Conservation (phyloP, 2,797 vertebrate genomes). For the Enteromius thamalakanensis region DNA sequence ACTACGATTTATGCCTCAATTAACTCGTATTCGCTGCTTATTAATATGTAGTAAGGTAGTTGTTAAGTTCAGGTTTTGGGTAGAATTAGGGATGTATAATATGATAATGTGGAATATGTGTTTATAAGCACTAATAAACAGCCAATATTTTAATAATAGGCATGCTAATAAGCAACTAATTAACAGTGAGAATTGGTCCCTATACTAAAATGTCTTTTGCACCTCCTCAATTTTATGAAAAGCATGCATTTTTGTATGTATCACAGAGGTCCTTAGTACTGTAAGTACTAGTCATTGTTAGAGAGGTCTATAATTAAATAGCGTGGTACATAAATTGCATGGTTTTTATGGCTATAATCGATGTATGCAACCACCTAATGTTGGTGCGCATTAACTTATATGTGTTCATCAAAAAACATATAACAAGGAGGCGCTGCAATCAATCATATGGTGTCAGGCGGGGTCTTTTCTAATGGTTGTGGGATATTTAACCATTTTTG, state of each 20-base stretch:
- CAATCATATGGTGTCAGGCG: conserved; percentile 21
- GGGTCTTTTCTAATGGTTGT: conserved; percentile 44
- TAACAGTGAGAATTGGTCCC: no score
- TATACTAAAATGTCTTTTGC: no score
- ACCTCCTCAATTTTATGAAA: background rate
- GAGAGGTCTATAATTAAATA: conserved; percentile 39
- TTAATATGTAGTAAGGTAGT: background rate
- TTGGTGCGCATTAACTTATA: conserved; percentile 47
- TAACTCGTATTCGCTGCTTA: background rate
- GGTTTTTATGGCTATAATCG: conserved; percentile 44
- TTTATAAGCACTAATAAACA: no score
- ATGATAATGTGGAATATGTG: no score
- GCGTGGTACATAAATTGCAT: conserved; percentile 25
- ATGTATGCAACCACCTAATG: conserved; percentile 8
- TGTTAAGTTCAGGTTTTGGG: background rate
- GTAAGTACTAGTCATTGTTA: conserved; percentile 37
- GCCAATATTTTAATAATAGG: no score
- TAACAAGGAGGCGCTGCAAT: background rate
- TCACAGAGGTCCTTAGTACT: conserved; percentile 8
- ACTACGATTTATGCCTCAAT: background rate
- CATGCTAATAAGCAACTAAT: no score
- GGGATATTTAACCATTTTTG: background rate
- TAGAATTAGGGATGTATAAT: no score
- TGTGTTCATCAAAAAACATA: conserved; percentile 38
- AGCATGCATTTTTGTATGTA: background rate